phyloP scores from a whole-genome alignment of 1,140 invertebrate species.

The Zaprionus vittiger region DNA sequence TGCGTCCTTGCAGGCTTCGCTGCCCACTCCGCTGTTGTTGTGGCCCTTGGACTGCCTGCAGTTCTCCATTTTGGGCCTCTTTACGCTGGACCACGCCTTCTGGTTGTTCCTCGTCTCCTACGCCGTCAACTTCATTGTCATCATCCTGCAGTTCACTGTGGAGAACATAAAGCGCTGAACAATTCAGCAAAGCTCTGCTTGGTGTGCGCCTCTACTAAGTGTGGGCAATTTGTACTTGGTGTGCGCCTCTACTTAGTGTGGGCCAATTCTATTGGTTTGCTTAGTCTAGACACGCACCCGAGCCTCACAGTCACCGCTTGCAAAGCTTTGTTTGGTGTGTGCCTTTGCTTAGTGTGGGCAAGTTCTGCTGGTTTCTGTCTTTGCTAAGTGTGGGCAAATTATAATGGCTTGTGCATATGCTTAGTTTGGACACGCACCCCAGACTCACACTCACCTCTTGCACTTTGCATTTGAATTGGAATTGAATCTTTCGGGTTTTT shows the following conservation, averaged over 20 bases:
- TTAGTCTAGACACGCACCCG: too few relatives aligned
- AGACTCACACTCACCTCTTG: too few relatives aligned
- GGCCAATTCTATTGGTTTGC: neutral
- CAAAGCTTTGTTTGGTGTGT: too few relatives aligned
- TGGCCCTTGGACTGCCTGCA: slow-evolving; percentile 33
- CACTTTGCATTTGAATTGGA: slow-evolving; percentile 18
- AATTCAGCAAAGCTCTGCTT: slow-evolving; percentile 4
- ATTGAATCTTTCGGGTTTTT: slow-evolving; percentile 16
- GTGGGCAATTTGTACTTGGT: neutral
- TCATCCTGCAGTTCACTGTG: slow-evolving; percentile 72
- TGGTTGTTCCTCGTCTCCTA: slow-evolving; percentile 72
- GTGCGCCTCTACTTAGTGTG: neutral
- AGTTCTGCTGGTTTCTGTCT: slow-evolving; percentile 3
- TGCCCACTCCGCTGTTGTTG: slow-evolving; percentile 36
- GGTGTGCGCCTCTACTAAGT: slow-evolving; percentile 1
- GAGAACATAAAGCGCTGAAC: slow-evolving; percentile 48
- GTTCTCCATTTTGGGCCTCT: slow-evolving; percentile 65
- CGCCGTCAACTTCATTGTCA: slow-evolving; percentile 70
- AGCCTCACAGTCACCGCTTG: too few relatives aligned
- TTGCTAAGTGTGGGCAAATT: neutral
- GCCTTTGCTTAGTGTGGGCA: too few relatives aligned
- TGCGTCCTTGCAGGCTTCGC: slow-evolving; percentile 37
- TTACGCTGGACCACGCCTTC: slow-evolving; percentile 64
- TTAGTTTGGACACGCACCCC: neutral
- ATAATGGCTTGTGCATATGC: neutral